These are phyloP conservation scores for Erebia ligea DNA, from an alignment of 2,888 invertebrate species.

Conservation along the genomic window DNA sequence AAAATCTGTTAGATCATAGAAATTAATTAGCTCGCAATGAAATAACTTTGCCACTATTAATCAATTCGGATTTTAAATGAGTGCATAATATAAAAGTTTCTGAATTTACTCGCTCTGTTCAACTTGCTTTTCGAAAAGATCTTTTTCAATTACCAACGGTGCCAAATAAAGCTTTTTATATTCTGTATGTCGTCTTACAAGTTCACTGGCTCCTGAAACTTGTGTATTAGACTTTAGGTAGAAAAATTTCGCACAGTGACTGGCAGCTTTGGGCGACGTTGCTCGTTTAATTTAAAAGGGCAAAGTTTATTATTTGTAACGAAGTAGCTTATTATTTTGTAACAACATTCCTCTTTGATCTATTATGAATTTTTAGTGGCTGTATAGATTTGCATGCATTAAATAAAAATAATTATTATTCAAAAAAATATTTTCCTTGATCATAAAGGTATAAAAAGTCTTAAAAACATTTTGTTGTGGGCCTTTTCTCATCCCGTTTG, in stretches of 20 bases:
- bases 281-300: slow-evolving; percentile 15
- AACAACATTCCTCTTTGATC: background rate
- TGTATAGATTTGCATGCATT: background rate
- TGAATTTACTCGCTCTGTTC: slow-evolving; percentile 11
- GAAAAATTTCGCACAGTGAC: slow-evolving; percentile 11
- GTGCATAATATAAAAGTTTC: slow-evolving; percentile 14
- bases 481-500: no score
- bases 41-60: slow-evolving; percentile 18
- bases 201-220: slow-evolving; percentile 23
- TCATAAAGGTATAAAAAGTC: no score
- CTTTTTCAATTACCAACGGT: slow-evolving; percentile 20
- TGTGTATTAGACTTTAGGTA: background rate
- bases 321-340: slow-evolving; percentile 1
- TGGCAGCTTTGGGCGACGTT: slow-evolving; percentile 5
- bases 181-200: slow-evolving; percentile 17
- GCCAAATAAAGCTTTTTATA: slow-evolving; percentile 30
- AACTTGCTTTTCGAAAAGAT: slow-evolving; percentile 11
- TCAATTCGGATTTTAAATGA: slow-evolving; percentile 22
- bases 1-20: background rate
- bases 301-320: slow-evolving; percentile 6
- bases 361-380: background rate
- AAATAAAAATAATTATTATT: background rate
- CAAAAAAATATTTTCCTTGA: no score
- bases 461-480: no score
- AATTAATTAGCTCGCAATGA: slow-evolving; percentile 9